These are phyloP conservation scores for Amphipyra berbera DNA, from an alignment of 2,888 invertebrate species.

Conservation along the genomic window DNA sequence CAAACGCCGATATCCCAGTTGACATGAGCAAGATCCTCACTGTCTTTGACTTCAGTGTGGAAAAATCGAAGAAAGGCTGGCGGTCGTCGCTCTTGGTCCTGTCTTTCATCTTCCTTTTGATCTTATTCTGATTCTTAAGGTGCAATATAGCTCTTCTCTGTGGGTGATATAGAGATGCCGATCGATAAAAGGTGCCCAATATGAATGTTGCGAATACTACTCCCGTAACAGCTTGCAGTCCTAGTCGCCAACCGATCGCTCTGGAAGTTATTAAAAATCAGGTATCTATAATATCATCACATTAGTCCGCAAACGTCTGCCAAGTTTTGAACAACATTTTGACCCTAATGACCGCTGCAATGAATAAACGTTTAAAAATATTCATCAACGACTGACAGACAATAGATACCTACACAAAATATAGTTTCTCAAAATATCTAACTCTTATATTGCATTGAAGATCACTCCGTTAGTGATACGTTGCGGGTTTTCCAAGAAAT, in stretches of 20 bases:
- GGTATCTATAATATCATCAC: too few relatives aligned
- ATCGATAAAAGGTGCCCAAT: constrained; percentile 96
- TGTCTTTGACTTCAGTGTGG: constrained; percentile 95
- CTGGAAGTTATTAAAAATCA: constrained; percentile 84
- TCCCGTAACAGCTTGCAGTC: constrained; percentile 96
- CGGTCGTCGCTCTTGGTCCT: constrained; percentile 94
- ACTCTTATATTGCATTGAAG: background rate
- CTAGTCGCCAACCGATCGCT: constrained; percentile 94
- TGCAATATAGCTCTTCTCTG: constrained; percentile 96
- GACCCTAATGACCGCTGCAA: too few relatives aligned
- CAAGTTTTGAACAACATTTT: too few relatives aligned
- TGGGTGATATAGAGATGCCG: constrained; percentile 96
- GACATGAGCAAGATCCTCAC: constrained; percentile 95
- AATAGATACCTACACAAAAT: background rate
- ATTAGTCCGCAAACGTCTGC: too few relatives aligned
- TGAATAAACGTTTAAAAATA: too few relatives aligned
- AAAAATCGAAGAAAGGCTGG: constrained; percentile 96
- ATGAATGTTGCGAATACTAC: constrained; percentile 95
- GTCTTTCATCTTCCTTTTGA: constrained; percentile 94
- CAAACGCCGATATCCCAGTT: constrained; percentile 94
- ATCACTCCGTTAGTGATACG: background rate
- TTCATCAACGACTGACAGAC: too few relatives aligned
- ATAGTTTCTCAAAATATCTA: background rate
- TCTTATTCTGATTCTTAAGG: constrained; percentile 94
- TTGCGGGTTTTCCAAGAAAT: background rate